phyloP scores from a whole-genome alignment of 1,140 invertebrate genomes.

The Popillia japonica region DNA sequence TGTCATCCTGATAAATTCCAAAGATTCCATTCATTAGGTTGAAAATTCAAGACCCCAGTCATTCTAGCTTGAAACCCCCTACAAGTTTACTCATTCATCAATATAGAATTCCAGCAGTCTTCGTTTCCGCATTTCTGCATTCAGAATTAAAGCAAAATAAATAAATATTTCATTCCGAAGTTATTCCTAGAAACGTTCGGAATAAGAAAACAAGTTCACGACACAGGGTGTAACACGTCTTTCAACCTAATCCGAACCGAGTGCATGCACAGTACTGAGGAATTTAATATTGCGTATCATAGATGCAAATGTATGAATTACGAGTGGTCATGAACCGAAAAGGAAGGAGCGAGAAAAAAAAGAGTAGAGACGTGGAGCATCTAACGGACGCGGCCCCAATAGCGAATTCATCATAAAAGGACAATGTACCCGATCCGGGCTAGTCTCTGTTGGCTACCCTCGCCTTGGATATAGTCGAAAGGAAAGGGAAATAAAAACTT shows the following conservation, averaged over 20 bases:
- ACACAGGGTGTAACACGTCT: conserved; percentile 14
- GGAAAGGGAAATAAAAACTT: no score
- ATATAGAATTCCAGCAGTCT: no score
- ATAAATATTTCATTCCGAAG: background rate
- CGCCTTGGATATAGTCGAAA: background rate
- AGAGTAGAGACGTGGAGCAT: background rate
- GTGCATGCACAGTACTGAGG: background rate
- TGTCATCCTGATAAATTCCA: no score
- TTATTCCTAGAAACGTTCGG: background rate
- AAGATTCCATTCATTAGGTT: no score
- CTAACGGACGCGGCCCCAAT: background rate
- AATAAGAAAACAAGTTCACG: conserved; percentile 15
- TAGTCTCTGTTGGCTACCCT: background rate
- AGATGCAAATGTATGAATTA: conserved; percentile 32
- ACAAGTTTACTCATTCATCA: no score
- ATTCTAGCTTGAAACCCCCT: no score
- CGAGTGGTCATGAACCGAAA: background rate
- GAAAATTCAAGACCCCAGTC: no score
- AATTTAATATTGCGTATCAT: conserved; percentile 25
- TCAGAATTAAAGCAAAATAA: background rate
- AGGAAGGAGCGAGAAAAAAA: background rate
- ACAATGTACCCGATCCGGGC: conserved; percentile 1
- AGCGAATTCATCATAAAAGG: conserved; percentile 14
- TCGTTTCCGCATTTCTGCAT: no score
- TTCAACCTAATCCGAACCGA: background rate